These are phyloP conservation scores for Malurus elegans DNA, from an alignment of 2,113 vertebrate genomes.

Conservation along the genomic window DNA sequence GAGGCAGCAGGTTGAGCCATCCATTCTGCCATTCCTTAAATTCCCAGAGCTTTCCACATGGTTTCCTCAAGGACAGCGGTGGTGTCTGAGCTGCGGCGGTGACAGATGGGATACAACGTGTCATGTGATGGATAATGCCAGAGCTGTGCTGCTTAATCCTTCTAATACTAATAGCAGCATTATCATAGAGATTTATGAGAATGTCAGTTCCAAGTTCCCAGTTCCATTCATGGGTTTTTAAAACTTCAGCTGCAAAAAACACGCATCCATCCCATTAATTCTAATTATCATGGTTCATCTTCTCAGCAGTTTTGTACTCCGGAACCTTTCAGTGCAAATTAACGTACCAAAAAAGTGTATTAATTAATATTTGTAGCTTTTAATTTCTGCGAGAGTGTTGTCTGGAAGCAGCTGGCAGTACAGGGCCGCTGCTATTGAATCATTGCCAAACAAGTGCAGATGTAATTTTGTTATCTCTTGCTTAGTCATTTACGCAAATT, in stretches of 20 bases:
- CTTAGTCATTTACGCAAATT: constrained; percentile 97
- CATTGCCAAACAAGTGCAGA: constrained; percentile 95
- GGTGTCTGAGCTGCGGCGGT: constrained; percentile 69
- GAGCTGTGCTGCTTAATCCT: constrained; percentile 83
- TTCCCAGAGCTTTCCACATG: constrained; percentile 74
- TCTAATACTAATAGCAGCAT: constrained; percentile 85
- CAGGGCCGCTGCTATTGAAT: constrained; percentile 87
- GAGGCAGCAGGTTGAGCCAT: constrained; percentile 74
- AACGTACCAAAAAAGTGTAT: constrained; percentile 93
- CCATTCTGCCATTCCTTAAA: constrained; percentile 76
- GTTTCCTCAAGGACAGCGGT: constrained; percentile 79
- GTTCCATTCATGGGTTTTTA: constrained; percentile 82
- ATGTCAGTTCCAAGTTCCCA: constrained; percentile 86
- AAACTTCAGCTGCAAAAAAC: constrained; percentile 86
- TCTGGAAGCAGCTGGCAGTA: constrained; percentile 93
- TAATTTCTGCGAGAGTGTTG: constrained; percentile 91
- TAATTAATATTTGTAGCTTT: constrained; percentile 98
- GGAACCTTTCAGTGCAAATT: constrained; percentile 92
- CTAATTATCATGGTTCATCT: constrained; percentile 89
- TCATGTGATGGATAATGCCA: constrained; percentile 84
- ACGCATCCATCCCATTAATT: constrained; percentile 90
- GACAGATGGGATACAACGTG: constrained; percentile 80
- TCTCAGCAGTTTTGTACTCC: constrained; percentile 84
- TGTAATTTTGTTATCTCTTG: constrained; percentile 99
- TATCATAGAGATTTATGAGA: constrained; percentile 91